Conservation (phyloP, 2,888 invertebrate species). For the Hyppa rectilinea region DNA sequence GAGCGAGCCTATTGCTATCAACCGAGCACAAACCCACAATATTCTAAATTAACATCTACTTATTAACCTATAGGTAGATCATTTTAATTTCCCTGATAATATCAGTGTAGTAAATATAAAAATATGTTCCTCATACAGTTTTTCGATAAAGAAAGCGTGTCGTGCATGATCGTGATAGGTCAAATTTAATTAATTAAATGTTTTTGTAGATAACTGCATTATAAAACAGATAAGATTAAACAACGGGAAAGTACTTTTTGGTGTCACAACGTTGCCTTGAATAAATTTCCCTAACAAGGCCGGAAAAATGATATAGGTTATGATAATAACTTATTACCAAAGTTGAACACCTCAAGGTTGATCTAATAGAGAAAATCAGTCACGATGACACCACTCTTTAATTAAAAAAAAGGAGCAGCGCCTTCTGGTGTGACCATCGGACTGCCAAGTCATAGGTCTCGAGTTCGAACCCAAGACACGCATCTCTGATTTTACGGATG, state of each 20-base stretch:
- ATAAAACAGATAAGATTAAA: constrained; percentile 33
- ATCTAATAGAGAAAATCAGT: too few species aligned
- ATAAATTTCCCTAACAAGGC: constrained; percentile 6
- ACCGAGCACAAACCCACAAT: too few species aligned
- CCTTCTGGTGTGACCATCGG: too few species aligned
- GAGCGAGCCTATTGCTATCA: too few species aligned
- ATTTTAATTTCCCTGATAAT: not conserved
- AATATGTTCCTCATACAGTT: not conserved
- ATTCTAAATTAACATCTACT: not conserved
- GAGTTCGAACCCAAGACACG: too few species aligned
- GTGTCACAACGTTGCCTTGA: not conserved
- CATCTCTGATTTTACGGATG: too few species aligned
- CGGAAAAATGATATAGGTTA: not conserved
- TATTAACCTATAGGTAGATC: not conserved
- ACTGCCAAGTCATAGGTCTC: too few species aligned
- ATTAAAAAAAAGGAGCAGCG: too few species aligned
- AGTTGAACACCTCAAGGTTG: not conserved
- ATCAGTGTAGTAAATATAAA: not conserved
- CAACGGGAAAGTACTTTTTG: constrained; percentile 39
- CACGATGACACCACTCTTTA: not conserved
- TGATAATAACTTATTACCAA: not conserved
- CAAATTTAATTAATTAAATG: constrained; percentile 21
- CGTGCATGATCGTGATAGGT: constrained; percentile 51
- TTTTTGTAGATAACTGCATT: constrained; percentile 16
- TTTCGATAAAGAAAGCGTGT: not conserved